These are phyloP conservation scores for Esox niger DNA, from an alignment of 2,113 vertebrate species.

Conservation along the genomic window DNA sequence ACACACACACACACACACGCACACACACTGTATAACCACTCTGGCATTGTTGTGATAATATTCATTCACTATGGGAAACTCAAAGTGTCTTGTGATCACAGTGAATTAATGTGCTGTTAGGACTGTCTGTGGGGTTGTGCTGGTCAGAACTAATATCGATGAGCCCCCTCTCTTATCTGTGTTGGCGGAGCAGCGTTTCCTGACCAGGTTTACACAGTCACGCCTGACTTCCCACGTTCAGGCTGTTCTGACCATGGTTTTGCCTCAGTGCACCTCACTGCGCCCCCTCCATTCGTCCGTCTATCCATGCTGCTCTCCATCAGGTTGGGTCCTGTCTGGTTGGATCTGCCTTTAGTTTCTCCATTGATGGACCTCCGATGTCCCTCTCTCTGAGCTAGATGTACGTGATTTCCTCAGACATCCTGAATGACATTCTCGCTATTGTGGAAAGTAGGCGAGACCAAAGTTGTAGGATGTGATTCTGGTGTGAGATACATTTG, in stretches of 20 bases:
- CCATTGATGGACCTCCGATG: not conserved
- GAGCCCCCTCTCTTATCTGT: conserved; percentile 12
- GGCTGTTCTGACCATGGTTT: conserved; percentile 3
- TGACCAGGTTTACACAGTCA: conserved; percentile 12
- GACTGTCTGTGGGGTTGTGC: not conserved
- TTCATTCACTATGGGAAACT: no score
- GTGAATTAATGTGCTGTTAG: no score
- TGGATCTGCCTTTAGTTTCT: not conserved
- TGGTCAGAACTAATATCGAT: not conserved
- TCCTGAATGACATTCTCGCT: not conserved
- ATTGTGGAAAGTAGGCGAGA: not conserved
- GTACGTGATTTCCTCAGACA: not conserved
- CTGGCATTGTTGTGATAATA: no score
- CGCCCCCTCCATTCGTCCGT: not conserved
- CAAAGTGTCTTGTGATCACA: no score
- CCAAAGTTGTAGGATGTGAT: not conserved
- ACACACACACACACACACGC: no score
- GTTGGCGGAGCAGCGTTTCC: not conserved
- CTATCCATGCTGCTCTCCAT: not conserved
- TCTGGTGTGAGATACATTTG: not conserved
- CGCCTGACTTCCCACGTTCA: conserved; percentile 32
- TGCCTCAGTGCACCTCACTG: not conserved
- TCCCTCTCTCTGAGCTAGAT: not conserved
- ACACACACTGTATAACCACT: no score
- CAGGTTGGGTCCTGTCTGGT: not conserved